Conservation (phyloP, 2,113 vertebrate genomes). For the Mirza zaza region DNA sequence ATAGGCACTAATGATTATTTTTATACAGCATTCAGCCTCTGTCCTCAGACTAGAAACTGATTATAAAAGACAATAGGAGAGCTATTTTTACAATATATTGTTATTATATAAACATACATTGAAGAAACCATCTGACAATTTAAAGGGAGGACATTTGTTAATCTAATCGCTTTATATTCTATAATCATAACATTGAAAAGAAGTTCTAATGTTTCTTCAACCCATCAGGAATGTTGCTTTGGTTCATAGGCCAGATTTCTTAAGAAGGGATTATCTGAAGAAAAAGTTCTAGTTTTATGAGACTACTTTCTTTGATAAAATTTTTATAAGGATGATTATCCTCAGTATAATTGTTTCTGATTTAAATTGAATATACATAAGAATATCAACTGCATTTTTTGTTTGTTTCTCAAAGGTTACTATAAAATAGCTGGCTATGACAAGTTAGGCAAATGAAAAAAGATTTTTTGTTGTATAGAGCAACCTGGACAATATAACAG, state of each 20-base stretch:
- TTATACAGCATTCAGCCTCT: background rate
- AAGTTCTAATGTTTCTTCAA: background rate
- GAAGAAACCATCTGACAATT: background rate
- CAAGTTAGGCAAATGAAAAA: background rate
- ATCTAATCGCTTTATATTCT: background rate
- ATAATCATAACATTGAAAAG: background rate
- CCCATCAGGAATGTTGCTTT: background rate
- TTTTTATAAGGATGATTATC: background rate
- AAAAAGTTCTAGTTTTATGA: slow-evolving; percentile 11
- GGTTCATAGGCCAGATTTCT: background rate
- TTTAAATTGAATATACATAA: background rate
- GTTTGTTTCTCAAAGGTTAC: background rate
- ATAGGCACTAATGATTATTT: slow-evolving; percentile 33
- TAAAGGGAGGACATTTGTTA: background rate
- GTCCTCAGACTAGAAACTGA: background rate
- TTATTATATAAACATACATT: background rate
- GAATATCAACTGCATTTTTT: background rate
- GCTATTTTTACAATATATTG: background rate
- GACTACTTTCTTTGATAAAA: background rate
- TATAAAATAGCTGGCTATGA: background rate
- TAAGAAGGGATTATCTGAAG: background rate
- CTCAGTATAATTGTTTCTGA: background rate
- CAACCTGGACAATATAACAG: background rate
- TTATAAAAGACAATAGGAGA: background rate
- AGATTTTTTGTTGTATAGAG: background rate